Evolutionary conservation across 2,797 vertebrate species (phyloP), one percentile per base, ranked within the genome.

Genomic region (Aldrovandia affinis): DNA sequence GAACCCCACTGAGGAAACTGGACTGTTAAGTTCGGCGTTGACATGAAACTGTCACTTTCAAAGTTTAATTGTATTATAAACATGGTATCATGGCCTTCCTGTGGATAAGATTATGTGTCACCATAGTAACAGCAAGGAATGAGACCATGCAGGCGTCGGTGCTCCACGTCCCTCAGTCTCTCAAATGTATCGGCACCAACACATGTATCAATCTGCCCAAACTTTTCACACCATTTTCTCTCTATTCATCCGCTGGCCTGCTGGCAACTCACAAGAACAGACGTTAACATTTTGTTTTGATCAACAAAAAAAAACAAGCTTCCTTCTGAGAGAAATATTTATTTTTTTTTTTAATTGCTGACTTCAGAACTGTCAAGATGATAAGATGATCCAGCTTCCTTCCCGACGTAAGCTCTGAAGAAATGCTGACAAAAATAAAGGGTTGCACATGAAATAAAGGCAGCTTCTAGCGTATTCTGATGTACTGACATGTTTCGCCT

Each of bases 271-370:
- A 83, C 85, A 86, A 59, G 81, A 52, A 68, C 39, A 63, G 47
- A 65, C 84, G 92, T 83, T 83, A 50, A 84, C 82, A 7, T 83
- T n/a, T 89, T 90, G 88, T 90, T 93, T 88, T 91, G 86, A 92
- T 93, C 88, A 78, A 86, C 61, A 83, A 28, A 7, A 65, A 86
- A 68, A 10, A 80, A 80, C 42, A 73, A 75, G 61, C 47, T 59
- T 86, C 39, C 57, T 61, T 78, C 44, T 25, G 15, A 75, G 44
- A 33, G 28, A 84, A 78, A 77, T 2, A 84, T 85, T 82, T 44
- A 80, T 73, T 22, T 54, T n/a, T 83, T 85, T 82, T 44, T 70
- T 65, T 18, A 9, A 63, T n/a, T 65, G 84, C 50, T 50, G 77
- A 89, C 86, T 88, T 86, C 86, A 86, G 84, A 59, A 83, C 87